Percentiles rank a stretch among this genome's conserved stretches.
phyloP scores from a whole-genome alignment of 30 jellyfish, hydroid and myxozoan genomes.

The Turritopsis rubra region DNA sequence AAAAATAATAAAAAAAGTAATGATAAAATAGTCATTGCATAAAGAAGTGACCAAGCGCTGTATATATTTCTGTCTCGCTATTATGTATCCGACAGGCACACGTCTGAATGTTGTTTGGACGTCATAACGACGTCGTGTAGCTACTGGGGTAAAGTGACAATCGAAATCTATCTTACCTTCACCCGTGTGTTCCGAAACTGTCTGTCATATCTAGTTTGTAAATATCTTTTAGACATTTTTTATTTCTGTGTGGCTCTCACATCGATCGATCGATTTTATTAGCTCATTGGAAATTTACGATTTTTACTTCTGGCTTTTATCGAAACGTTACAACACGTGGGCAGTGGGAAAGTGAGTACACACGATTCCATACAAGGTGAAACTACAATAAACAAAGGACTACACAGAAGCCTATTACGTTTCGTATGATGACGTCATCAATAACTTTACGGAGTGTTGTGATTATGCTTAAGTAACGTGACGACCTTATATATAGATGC shows the following conservation, averaged over 20 bases:
- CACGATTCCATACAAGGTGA: neutral
- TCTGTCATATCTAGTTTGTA: neutral
- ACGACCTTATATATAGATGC: too few species aligned
- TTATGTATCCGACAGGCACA: too few species aligned
- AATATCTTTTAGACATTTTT: neutral
- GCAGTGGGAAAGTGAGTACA: neutral
- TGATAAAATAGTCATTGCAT: too few species aligned
- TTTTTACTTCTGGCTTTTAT: neutral
- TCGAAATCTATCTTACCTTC: neutral
- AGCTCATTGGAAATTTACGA: neutral
- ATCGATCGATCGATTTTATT: too few species aligned
- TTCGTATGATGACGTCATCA: neutral
- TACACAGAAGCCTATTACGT: neutral
- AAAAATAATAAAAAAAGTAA: too few species aligned
- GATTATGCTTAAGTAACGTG: neutral
- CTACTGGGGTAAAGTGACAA: neutral
- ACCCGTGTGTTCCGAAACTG: neutral
- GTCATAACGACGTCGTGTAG: too few species aligned
- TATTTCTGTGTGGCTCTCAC: neutral
- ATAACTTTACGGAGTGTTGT: neutral
- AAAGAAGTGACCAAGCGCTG: too few species aligned
- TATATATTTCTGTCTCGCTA: too few species aligned
- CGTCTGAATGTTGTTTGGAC: too few species aligned
- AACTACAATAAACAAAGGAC: neutral
- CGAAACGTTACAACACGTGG: neutral